These are phyloP conservation scores for Pithys albifrons DNA, from an alignment of 2,113 vertebrate species.

Conservation along the genomic window DNA sequence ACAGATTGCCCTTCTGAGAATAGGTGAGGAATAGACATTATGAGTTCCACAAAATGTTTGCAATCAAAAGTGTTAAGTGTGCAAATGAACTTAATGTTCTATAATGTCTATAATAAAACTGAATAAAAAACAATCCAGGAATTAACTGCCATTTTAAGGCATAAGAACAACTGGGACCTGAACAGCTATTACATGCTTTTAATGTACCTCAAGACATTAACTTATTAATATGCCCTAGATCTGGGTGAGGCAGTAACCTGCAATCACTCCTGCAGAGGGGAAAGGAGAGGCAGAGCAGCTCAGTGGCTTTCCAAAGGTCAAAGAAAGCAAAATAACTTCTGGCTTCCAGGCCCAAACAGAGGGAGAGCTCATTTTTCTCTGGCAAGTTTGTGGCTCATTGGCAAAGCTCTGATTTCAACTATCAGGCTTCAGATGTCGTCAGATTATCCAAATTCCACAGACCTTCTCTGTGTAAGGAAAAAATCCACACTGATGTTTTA, in stretches of 20 bases:
- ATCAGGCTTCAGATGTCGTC: not conserved
- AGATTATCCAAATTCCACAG: not conserved
- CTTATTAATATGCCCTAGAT: not conserved
- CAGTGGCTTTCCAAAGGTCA: conserved; percentile 37
- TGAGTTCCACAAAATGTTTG: not conserved
- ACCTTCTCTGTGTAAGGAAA: not conserved
- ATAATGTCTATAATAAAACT: conserved; percentile 2
- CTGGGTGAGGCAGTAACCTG: not conserved
- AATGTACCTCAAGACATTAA: not conserved
- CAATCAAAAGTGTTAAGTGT: not conserved
- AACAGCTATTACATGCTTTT: not conserved
- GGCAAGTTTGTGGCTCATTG: not conserved
- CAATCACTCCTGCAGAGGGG: not conserved
- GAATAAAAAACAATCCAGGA: not conserved
- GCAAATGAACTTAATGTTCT: conserved; percentile 46
- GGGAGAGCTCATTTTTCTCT: not conserved
- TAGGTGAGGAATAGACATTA: not conserved
- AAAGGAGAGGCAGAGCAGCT: not conserved
- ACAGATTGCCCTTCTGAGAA: conserved; percentile 14
- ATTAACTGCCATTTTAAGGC: conserved; percentile 6
- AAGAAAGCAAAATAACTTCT: not conserved
- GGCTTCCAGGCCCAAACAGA: not conserved
- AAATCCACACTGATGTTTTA: not conserved
- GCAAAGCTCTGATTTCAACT: not conserved
- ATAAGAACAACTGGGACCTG: not conserved